These are phyloP conservation scores for Yoshiicerus persimilis DNA, from an alignment of 1,140 invertebrate species.

Conservation along the genomic window DNA sequence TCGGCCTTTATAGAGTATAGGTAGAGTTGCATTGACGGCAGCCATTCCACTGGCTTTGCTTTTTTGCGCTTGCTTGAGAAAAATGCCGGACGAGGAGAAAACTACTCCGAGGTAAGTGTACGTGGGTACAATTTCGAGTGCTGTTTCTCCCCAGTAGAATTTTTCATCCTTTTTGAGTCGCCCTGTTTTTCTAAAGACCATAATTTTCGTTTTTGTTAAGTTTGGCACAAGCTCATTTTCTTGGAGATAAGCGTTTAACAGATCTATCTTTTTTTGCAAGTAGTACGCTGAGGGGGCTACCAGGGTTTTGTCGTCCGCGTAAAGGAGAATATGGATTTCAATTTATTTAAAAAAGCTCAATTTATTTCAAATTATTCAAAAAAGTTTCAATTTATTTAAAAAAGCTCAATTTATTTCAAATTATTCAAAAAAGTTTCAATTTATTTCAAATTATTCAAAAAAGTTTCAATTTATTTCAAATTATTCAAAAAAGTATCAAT, in stretches of 20 bases:
- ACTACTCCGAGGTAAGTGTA: conserved; percentile 26
- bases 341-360: too few relatives aligned
- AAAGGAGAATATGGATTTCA: conserved; percentile 18
- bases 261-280: not conserved
- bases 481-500: too few relatives aligned
- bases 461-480: too few relatives aligned
- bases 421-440: too few relatives aligned
- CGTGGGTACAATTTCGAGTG: not conserved
- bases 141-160: not conserved
- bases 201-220: conserved; percentile 24
- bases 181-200: conserved; percentile 7
- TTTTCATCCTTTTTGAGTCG: not conserved
- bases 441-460: too few relatives aligned
- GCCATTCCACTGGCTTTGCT: not conserved
- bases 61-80: not conserved
- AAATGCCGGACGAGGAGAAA: not conserved
- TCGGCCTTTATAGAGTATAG: not conserved
- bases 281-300: not conserved
- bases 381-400: too few relatives aligned
- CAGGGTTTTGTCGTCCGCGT: conserved; percentile 28
- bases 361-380: too few relatives aligned
- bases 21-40: not conserved
- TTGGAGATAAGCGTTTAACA: not conserved
- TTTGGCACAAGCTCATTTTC: not conserved
- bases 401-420: too few relatives aligned